Percentiles rank a stretch among this genome's conserved stretches.
These are phyloP conservation scores for Ctenoplectra terminalis DNA, from an alignment of 1,140 invertebrate genomes.

Conservation along the genomic window DNA sequence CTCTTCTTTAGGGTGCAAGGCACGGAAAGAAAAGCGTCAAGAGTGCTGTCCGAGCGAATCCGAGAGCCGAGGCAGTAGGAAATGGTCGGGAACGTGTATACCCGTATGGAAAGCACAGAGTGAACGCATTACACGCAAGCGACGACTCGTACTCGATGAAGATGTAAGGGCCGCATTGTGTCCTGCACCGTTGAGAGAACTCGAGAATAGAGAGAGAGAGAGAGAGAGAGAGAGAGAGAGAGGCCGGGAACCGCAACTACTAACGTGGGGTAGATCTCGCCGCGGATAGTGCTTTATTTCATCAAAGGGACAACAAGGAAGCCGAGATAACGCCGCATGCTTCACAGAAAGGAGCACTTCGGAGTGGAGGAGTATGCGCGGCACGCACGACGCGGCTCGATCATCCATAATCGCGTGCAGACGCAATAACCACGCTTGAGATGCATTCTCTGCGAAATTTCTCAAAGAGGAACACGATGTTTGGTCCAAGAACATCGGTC, in stretches of 20 bases:
- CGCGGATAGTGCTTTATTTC: constrained; percentile 71
- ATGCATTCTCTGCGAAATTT: constrained; percentile 44
- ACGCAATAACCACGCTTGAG: constrained; percentile 46
- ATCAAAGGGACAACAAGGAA: constrained; percentile 69
- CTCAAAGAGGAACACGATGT: constrained; percentile 8
- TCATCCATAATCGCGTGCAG: constrained; percentile 47
- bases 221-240: background rate
- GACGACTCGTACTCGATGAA: constrained; percentile 63
- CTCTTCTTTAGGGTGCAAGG: background rate
- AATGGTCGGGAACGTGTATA: constrained; percentile 10
- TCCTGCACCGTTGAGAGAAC: constrained; percentile 49
- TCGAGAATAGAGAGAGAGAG: constrained; percentile 25
- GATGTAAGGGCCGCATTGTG: constrained; percentile 68
- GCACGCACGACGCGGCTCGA: constrained; percentile 61
- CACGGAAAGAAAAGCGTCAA: background rate
- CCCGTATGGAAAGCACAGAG: constrained; percentile 51
- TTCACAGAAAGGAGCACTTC: constrained; percentile 40
- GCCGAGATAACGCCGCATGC: constrained; percentile 65
- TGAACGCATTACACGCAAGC: constrained; percentile 61
- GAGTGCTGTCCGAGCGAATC: constrained; percentile 3
- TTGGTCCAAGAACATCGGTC: background rate
- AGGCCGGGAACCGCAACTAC: constrained; percentile 59
- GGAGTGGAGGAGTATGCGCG: constrained; percentile 42
- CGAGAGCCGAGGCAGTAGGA: constrained; percentile 10
- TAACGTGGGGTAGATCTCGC: constrained; percentile 65